Conservation (phyloP, 2,113 vertebrate species). For the Glareola pratincola region DNA sequence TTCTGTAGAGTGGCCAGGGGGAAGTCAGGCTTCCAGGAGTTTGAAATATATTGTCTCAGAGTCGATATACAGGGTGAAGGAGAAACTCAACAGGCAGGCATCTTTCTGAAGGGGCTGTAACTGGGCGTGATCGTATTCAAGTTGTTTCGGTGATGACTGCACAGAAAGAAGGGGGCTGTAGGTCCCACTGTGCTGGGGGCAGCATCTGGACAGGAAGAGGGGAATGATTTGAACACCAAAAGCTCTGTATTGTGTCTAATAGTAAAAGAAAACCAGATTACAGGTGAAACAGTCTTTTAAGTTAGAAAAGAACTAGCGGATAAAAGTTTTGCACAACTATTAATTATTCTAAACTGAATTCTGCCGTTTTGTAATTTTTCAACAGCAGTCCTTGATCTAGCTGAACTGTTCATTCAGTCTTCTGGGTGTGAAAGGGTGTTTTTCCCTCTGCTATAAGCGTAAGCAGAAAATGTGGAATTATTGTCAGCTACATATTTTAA, state of each 20-base stretch:
- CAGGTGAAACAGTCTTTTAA: neutral
- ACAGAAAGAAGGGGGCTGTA: neutral
- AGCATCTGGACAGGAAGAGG: neutral
- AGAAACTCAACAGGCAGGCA: neutral
- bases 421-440: neutral
- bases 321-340: neutral
- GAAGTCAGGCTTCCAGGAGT: neutral
- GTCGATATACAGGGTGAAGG: neutral
- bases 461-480: neutral
- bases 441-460: neutral
- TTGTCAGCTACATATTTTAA: neutral
- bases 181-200: neutral
- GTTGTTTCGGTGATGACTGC: neutral
- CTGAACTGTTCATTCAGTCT: neutral
- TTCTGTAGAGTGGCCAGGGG: neutral
- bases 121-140: fast-evolving
- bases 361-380: neutral
- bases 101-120: neutral
- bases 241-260: neutral
- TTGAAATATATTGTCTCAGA: neutral
- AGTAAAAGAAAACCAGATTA: neutral
- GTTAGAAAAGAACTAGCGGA: neutral
- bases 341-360: neutral
- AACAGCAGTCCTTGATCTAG: neutral
- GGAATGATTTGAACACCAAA: neutral